A percentile compares a stretch with the other conserved stretches of the same genome.
These are phyloP conservation scores for Amniataba percoides DNA, from an alignment of 2,797 vertebrate species.

Conservation along the genomic window DNA sequence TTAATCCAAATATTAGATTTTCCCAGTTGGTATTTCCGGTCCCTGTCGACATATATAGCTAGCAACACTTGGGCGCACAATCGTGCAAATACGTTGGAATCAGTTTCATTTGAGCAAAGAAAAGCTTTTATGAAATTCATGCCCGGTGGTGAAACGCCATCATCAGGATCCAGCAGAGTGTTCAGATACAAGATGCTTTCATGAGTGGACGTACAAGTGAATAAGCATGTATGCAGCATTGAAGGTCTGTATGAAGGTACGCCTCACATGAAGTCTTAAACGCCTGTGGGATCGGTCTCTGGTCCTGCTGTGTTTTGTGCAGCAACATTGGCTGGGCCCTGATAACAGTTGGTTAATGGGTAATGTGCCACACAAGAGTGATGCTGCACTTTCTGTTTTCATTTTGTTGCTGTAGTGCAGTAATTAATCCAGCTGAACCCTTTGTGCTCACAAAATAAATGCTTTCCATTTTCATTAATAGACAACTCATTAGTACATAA, in stretches of 20 bases:
- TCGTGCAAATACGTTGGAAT: constrained; percentile 43
- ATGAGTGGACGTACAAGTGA: background rate
- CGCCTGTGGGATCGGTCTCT: constrained; percentile 27
- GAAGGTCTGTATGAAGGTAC: constrained; percentile 19
- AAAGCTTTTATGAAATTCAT: background rate
- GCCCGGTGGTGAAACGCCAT: constrained; percentile 17
- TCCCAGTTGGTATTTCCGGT: constrained; percentile 27
- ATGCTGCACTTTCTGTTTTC: constrained; percentile 83
- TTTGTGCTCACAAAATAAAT: constrained; percentile 88
- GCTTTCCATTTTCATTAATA: constrained; percentile 90
- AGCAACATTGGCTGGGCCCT: constrained; percentile 63
- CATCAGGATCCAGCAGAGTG: constrained; percentile 24
- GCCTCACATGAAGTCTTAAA: constrained; percentile 61
- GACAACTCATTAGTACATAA: constrained; percentile 89
- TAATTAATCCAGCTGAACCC: constrained; percentile 88
- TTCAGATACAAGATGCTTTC: constrained; percentile 15
- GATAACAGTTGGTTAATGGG: constrained; percentile 86
- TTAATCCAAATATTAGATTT: constrained; percentile 29
- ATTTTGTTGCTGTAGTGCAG: constrained; percentile 85
- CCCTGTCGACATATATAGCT: constrained; percentile 25
- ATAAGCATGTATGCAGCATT: constrained; percentile 23
- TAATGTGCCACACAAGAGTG: constrained; percentile 82
- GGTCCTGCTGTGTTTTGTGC: constrained; percentile 44
- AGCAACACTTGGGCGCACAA: constrained; percentile 15
- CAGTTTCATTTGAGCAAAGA: constrained; percentile 19